phyloP scores from a whole-genome alignment of 2,797 vertebrate species.

The Loris lydekkerianus region DNA sequence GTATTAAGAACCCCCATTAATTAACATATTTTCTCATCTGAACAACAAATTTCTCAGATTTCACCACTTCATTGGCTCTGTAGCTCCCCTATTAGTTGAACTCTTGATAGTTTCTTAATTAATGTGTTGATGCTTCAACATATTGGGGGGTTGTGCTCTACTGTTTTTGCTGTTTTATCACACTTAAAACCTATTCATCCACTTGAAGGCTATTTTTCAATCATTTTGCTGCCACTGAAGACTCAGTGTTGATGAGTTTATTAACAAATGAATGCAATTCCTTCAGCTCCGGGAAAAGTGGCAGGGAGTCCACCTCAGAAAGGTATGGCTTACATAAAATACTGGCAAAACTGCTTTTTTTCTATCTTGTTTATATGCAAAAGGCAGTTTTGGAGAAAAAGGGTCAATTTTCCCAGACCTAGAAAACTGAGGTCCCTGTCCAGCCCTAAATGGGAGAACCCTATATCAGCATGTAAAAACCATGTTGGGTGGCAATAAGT shows the following conservation, averaged over 20 bases:
- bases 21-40: neutral
- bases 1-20: neutral
- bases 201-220: neutral
- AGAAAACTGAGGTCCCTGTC: no score
- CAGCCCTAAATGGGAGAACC: no score
- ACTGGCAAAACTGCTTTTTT: no score
- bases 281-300: no score
- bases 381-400: no score
- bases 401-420: no score
- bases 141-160: neutral
- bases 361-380: no score
- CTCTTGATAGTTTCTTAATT: neutral
- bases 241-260: no score
- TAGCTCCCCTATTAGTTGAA: neutral
- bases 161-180: neutral
- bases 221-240: neutral
- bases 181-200: neutral
- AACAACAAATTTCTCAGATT: neutral
- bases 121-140: neutral
- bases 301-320: no score
- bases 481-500: neutral
- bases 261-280: no score
- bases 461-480: neutral
- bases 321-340: no score
- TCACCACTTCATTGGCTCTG: neutral